Evolutionary conservation across 2,888 invertebrate genomes (phyloP).

Genomic region (Leucoma salicis): DNA sequence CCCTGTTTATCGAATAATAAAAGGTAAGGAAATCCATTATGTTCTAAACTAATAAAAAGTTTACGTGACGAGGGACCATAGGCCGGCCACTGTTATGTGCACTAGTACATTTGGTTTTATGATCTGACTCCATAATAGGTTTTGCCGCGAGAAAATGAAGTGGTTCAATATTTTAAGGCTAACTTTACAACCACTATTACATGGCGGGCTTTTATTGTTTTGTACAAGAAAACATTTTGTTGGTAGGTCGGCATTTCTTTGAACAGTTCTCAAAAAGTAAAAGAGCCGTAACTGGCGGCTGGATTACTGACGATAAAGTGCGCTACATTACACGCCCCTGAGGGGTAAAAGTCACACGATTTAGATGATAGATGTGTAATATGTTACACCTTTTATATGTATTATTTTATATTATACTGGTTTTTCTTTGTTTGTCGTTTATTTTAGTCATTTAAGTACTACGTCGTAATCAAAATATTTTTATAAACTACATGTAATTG

Average conservation of each 20-base stretch:
- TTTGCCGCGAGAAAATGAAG: slow-evolving; percentile 49
- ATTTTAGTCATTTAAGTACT: no score
- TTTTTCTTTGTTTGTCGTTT: no score
- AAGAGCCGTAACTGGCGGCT: slow-evolving; percentile 35
- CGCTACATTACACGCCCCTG: slow-evolving; percentile 58
- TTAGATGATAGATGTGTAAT: slow-evolving; percentile 44
- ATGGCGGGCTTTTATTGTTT: slow-evolving; percentile 48
- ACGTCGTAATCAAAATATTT: no score
- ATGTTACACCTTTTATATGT: slow-evolving; percentile 4
- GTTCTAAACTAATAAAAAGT: slow-evolving; percentile 42
- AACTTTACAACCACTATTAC: slow-evolving; percentile 33
- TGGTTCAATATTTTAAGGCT: slow-evolving; percentile 50
- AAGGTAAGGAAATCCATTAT: slow-evolving; percentile 44
- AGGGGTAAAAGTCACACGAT: slow-evolving; percentile 58
- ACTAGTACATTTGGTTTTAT: slow-evolving; percentile 46
- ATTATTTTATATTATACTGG: slow-evolving; percentile 7
- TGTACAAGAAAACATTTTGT: slow-evolving; percentile 50
- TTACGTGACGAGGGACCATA: slow-evolving; percentile 39
- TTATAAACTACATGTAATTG: no score
- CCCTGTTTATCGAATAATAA: slow-evolving; percentile 44
- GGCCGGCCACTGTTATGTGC: slow-evolving; percentile 25
- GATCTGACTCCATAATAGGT: slow-evolving; percentile 40
- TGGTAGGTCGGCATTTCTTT: slow-evolving; percentile 18
- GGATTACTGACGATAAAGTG: slow-evolving; percentile 64
- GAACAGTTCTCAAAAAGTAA: slow-evolving; percentile 20